Conservation (phyloP, 2,113 vertebrate species). For the Chinchilla lanigera region DNA sequence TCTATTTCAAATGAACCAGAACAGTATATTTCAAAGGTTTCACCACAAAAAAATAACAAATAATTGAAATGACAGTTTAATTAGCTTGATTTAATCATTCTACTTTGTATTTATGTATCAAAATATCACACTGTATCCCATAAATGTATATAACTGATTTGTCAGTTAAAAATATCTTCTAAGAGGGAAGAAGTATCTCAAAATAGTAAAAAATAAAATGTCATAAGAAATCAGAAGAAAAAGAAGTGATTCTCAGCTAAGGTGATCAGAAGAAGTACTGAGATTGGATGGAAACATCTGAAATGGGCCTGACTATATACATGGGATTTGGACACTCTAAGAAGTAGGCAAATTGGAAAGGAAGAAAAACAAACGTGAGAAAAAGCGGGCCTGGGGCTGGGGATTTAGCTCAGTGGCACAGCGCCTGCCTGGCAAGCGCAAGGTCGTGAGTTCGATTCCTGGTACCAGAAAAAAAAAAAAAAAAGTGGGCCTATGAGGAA, state of each 20-base stretch:
- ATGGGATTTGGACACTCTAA: neutral
- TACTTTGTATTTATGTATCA: neutral
- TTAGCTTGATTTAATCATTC: neutral
- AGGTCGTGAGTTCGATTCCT: too few relatives aligned
- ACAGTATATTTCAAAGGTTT: neutral
- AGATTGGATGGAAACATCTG: neutral
- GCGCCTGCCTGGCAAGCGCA: too few relatives aligned
- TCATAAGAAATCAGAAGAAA: neutral
- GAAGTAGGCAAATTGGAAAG: neutral
- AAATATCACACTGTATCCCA: neutral
- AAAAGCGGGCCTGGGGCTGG: neutral
- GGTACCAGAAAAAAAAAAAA: too few relatives aligned
- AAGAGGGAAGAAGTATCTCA: neutral
- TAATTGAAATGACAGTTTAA: neutral
- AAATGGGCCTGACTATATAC: neutral
- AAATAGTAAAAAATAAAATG: slow-evolving; percentile 3
- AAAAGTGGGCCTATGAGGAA: neutral
- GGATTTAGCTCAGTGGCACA: too few relatives aligned
- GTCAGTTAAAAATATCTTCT: neutral
- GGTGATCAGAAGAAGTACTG: neutral
- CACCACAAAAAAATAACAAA: neutral
- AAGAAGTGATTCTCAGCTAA: neutral
- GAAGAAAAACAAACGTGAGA: neutral
- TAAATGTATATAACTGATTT: neutral
- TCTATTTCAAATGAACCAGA: neutral